phyloP scores from a whole-genome alignment of 2,888 invertebrate genomes.

The Phortica magna region DNA sequence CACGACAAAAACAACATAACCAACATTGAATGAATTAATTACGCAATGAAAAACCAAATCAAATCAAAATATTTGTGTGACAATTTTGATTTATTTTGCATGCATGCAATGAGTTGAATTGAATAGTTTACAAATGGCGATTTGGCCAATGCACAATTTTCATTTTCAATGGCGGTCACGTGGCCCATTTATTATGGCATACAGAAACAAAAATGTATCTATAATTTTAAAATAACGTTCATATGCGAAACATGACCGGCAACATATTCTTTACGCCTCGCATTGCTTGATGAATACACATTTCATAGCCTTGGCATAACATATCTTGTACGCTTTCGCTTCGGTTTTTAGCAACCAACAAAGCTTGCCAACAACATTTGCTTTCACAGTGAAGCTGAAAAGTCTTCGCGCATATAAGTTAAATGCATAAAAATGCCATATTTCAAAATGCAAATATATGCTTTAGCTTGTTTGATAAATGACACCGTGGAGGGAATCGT shows the following conservation, averaged over 20 bases:
- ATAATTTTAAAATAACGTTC: neutral
- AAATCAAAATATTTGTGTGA: slow-evolving; percentile 16
- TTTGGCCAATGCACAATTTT: neutral
- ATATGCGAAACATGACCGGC: neutral
- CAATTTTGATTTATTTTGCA: slow-evolving; percentile 20
- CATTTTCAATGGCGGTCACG: neutral
- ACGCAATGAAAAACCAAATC: slow-evolving; percentile 21
- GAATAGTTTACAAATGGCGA: neutral
- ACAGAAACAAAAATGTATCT: neutral
- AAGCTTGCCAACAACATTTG: neutral
- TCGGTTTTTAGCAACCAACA: neutral
- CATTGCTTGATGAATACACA: slow-evolving; percentile 67
- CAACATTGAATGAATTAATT: slow-evolving; percentile 24
- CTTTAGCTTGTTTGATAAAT: slow-evolving; percentile 72
- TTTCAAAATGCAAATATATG: slow-evolving; percentile 71
- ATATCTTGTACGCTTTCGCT: slow-evolving; percentile 17
- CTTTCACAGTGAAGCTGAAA: slow-evolving; percentile 14
- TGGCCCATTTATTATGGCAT: slow-evolving; percentile 12
- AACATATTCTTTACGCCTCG: neutral
- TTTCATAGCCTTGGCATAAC: slow-evolving; percentile 52
- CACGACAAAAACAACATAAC: neutral
- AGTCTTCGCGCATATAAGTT: slow-evolving; percentile 23
- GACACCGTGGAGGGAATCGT: slow-evolving; percentile 70
- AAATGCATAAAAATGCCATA: slow-evolving; percentile 72
- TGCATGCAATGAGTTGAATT: neutral